Conservation (phyloP, 2,113 vertebrate species). For the Syngnathus scovelli region DNA sequence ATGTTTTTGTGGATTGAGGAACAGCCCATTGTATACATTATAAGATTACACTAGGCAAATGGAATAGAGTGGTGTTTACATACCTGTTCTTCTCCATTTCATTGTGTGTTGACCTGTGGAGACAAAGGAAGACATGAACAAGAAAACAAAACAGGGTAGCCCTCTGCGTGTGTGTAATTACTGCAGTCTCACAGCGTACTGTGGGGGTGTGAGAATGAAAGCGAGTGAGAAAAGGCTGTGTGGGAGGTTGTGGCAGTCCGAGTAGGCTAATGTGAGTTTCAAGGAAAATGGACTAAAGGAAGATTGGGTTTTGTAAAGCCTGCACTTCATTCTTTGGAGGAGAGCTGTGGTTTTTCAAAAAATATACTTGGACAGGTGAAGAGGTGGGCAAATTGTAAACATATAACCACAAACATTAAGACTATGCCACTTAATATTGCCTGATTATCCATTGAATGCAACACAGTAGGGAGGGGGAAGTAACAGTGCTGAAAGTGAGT, state of each 20-base stretch:
- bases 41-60: not conserved
- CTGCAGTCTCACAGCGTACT: slow-evolving; percentile 26
- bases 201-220: slow-evolving; percentile 19
- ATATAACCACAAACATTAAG: slow-evolving; percentile 64
- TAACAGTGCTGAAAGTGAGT: slow-evolving; percentile 15
- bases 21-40: not conserved
- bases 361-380: slow-evolving; percentile 9
- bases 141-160: slow-evolving; percentile 7
- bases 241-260: slow-evolving; percentile 32
- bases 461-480: not conserved
- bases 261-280: slow-evolving; percentile 24
- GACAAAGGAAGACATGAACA: slow-evolving; percentile 42
- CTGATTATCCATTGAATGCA: slow-evolving; percentile 26
- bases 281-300: slow-evolving; percentile 16
- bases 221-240: slow-evolving; percentile 32
- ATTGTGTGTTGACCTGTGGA: slow-evolving; percentile 89
- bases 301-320: slow-evolving; percentile 19
- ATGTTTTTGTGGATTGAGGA: not conserved
- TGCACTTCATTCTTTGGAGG: slow-evolving; percentile 8
- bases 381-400: slow-evolving; percentile 47
- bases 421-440: slow-evolving; percentile 23
- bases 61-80: slow-evolving; percentile 22
- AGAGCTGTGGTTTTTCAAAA: slow-evolving; percentile 18
- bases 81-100: slow-evolving; percentile 99
- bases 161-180: slow-evolving; percentile 6